A percentile compares a stretch with the other conserved stretches of the same genome.
Conservation (phyloP, 2,113 vertebrate species). For the Apodemus sylvaticus region DNA sequence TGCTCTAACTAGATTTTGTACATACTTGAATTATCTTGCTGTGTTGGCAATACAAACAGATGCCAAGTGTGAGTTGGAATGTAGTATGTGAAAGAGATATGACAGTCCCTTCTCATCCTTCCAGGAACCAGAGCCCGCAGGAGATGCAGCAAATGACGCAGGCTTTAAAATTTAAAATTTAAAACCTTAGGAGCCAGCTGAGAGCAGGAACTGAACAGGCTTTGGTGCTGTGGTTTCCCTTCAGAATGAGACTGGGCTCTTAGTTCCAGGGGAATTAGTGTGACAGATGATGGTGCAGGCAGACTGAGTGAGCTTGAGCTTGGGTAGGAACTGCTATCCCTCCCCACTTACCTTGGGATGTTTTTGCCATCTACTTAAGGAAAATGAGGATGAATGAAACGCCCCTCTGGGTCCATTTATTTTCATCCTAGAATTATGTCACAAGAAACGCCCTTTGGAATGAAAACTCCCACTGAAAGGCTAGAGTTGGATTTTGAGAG, state of each 20-base stretch:
- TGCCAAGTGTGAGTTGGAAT: not conserved
- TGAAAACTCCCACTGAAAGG: not conserved
- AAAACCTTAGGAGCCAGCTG: not conserved
- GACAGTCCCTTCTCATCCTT: not conserved
- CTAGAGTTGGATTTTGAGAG: not conserved
- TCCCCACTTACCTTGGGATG: not conserved
- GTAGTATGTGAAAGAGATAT: not conserved
- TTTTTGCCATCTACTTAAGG: not conserved
- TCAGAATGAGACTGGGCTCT: not conserved
- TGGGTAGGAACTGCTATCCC: not conserved
- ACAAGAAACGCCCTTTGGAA: not conserved
- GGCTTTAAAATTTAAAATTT: not conserved
- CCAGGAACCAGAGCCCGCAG: not conserved
- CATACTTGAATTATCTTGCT: not conserved
- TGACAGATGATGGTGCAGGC: not conserved
- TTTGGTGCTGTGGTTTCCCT: not conserved
- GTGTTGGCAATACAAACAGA: not conserved
- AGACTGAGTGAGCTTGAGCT: not conserved
- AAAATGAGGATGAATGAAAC: not conserved
- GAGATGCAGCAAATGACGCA: not conserved
- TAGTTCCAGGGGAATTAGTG: not conserved
- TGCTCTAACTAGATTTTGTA: not conserved
- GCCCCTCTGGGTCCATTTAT: not conserved
- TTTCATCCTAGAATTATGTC: conserved; percentile 36
- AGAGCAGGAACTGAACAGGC: not conserved